Base-by-base conservation (phyloP, 2,888 invertebrate species). In the Sarcophaga variegata region DNA sequence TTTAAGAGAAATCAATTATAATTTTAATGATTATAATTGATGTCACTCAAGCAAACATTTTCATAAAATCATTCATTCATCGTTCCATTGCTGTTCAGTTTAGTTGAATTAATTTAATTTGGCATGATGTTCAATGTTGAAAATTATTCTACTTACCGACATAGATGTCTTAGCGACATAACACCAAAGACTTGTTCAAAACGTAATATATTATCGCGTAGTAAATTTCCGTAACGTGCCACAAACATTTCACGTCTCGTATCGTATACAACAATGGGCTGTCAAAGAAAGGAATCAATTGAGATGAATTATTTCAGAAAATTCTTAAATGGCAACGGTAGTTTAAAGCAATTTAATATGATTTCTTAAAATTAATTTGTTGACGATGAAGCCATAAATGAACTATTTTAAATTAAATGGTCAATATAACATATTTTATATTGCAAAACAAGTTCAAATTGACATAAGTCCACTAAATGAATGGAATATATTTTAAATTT, bases 141-240 rank as follows among this genome's bases (percentile, higher is more conserved):
- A 47, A 47, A 60, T 45, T 11, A n/a, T 47, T 49, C 47, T 89
- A 93, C 92, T 91, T 89, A 93, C 93, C 94, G 94, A 89, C 96
- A 96, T 4, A 97, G 93, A 92, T 97, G 97, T 89, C 96, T 96
- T 81, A 97, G 93, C 89, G 96, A 96, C n/a, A 93, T 92, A 76
- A 93, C 92, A 25, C 94, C 93, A 86, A 92, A 94, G 45, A 93
- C 93, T 90, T 93, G 93, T 60, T 93, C 92, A 88, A 89, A 90
- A 70, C 83, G 89, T 87, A 94, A 90, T 80, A 94, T 92, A 88
- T 91, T 92, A 87, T 93, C 93, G 83, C 92, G 89, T 81, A 94
- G 87, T 64, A 94, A 89, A 12, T 89, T 87, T 67, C 93, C 92
- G 81, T 93, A 94, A 88, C 91, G 92, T 79, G 92, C 89, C 69